Conservation (phyloP, 2,113 vertebrate species). For the Hylia prasina region DNA sequence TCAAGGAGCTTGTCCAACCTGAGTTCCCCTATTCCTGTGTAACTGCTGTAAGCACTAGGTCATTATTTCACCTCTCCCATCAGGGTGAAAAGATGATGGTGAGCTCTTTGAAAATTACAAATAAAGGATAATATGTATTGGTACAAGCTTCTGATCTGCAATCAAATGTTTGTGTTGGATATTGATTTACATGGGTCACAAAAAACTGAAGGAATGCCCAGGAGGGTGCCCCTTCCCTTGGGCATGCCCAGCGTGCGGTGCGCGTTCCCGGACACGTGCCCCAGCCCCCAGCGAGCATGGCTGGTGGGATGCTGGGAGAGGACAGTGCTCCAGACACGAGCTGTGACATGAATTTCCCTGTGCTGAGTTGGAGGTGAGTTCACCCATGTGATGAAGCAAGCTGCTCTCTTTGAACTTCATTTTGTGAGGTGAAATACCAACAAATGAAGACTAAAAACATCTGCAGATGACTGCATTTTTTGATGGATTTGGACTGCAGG, state of each 20-base stretch:
- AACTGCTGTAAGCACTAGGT: not conserved
- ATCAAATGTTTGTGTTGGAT: rapidly evolving
- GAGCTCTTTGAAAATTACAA: not conserved
- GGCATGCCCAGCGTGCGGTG: rapidly evolving
- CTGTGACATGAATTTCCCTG: not conserved
- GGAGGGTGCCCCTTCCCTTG: not conserved
- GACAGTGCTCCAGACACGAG: rapidly evolving
- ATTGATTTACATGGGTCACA: not conserved
- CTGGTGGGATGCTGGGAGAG: not conserved
- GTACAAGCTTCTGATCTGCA: not conserved
- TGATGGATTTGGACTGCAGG: not conserved
- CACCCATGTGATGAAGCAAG: not conserved
- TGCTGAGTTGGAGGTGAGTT: not conserved
- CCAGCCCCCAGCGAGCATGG: rapidly evolving
- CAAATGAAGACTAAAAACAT: not conserved
- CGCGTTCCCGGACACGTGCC: not conserved
- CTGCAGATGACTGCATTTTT: not conserved
- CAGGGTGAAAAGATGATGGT: not conserved
- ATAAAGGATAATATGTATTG: not conserved
- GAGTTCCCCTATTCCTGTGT: not conserved
- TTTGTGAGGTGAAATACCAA: not conserved
- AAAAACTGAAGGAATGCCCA: not conserved
- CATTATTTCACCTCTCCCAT: not conserved
- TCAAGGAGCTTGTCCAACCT: not conserved
- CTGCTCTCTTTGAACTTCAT: not conserved